phyloP scores from a whole-genome alignment of 2,888 invertebrate species.

The Mesorhabditis spiculigera region DNA sequence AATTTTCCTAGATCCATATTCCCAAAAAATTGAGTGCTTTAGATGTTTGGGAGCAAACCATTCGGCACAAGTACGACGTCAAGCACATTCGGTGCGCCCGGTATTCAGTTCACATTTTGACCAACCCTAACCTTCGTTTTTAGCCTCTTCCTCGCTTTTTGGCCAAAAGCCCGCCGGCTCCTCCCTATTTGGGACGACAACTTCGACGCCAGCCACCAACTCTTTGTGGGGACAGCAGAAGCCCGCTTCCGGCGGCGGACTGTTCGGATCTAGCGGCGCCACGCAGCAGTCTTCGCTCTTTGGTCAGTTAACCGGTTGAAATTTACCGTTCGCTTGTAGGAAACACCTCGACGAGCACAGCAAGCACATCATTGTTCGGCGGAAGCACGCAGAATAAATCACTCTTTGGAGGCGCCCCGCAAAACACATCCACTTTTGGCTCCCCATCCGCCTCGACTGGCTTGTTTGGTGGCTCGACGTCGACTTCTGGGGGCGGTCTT shows the following conservation, averaged over 20 bases:
- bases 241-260: constrained; percentile 34
- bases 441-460: not conserved
- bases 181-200: not conserved
- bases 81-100: not conserved
- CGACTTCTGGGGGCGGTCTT: not conserved
- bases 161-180: constrained; percentile 3
- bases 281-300: not conserved
- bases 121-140: not conserved
- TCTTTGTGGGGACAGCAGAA: not conserved
- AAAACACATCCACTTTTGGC: constrained; percentile 1
- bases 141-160: not conserved
- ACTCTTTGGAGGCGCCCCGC: constrained; percentile 9
- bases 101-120: not conserved
- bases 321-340: not conserved
- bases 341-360: not conserved
- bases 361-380: not conserved
- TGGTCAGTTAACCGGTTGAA: not conserved
- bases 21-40: no score
- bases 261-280: constrained; percentile 31
- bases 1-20: no score
- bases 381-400: constrained; percentile 11
- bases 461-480: not conserved
- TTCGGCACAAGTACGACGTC: not conserved
- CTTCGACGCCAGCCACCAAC: not conserved
- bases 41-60: constrained; percentile 4